Evolutionary conservation across 2,888 invertebrate species (phyloP), one percentile per base, ranked within the genome.

Genomic region (Pyrocoelia pectoralis): DNA sequence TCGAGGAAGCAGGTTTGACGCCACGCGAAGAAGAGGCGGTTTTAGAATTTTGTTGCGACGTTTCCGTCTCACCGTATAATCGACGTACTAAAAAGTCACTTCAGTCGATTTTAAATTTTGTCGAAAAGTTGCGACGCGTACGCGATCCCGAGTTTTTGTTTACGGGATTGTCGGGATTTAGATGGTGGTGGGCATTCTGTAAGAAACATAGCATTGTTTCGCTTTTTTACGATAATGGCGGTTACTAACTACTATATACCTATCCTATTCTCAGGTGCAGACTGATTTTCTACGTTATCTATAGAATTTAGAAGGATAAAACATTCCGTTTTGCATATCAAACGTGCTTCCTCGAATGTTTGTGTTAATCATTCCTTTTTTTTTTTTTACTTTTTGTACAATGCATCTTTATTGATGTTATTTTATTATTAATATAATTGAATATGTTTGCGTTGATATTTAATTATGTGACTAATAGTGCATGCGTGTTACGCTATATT

Each of bases 161-260:
- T 73, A 84, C 86, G 58, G 88, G 89, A n/a, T 82, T 89, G n/a
- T 86, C 87, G 15, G 90, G 90, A 0, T 91, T 89, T 73, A 82
- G 90, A 10, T 91, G 91, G 91, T 91, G 91, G 91, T 91, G 91
- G 91, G 91, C 91, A 0, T 91, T 91, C 74, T 91, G 91, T 81
- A 91, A 91, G 80, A 91, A 91, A 75, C 88, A 91, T 81, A 88
- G 89, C 58, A 88, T 91, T 66, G 89, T 89, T 1, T 90, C 90
- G 56, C 78, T 88, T 53, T 86, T 86, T 74, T 87, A 83, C 69
- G 83, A 84, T 56, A 73, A 71, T 61, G 68, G 68, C 14, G 56
- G 64, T 5, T 57, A 52, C 15, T 60, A 56, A 59, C 56, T 43
- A n/a, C n/a, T n/a, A n/a, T n/a, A n/a, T n/a, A 61, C 38, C 10